phyloP scores from a whole-genome alignment of 2,888 invertebrate genomes.

The Bugula neritina region DNA sequence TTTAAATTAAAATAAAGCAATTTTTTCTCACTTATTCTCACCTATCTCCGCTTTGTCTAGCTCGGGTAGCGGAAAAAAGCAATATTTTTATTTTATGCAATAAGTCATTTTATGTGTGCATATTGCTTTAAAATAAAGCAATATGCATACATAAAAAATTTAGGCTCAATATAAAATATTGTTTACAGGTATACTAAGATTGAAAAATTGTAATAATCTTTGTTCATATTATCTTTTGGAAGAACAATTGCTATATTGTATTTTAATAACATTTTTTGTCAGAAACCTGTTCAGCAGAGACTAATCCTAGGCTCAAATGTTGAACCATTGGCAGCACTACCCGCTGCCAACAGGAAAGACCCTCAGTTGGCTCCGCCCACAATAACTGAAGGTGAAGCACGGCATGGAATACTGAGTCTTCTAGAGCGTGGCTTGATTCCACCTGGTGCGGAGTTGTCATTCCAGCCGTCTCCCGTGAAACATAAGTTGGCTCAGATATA shows the following conservation, averaged over 20 bases:
- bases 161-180: too few species aligned
- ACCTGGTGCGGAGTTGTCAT: conserved; percentile 48
- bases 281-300: conserved; percentile 30
- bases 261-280: not conserved
- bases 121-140: not conserved
- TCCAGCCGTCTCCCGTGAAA: conserved; percentile 51
- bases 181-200: too few species aligned
- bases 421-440: conserved; percentile 52
- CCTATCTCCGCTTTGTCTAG: too few species aligned
- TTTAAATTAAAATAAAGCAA: too few species aligned
- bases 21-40: too few species aligned
- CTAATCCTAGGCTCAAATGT: conserved; percentile 44
- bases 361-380: conserved; percentile 48
- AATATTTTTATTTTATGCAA: not conserved
- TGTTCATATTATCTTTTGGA: too few species aligned
- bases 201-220: too few species aligned
- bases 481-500: conserved; percentile 38
- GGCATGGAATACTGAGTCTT: conserved; percentile 49
- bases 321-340: conserved; percentile 47
- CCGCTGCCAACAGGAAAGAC: conserved; percentile 43
- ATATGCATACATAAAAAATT: not conserved
- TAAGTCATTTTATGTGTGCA: not conserved
- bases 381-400: conserved; percentile 50
- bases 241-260: not conserved
- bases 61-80: not conserved